These are phyloP conservation scores for Manduca sexta DNA, from an alignment of 1,140 invertebrate species.

Conservation along the genomic window DNA sequence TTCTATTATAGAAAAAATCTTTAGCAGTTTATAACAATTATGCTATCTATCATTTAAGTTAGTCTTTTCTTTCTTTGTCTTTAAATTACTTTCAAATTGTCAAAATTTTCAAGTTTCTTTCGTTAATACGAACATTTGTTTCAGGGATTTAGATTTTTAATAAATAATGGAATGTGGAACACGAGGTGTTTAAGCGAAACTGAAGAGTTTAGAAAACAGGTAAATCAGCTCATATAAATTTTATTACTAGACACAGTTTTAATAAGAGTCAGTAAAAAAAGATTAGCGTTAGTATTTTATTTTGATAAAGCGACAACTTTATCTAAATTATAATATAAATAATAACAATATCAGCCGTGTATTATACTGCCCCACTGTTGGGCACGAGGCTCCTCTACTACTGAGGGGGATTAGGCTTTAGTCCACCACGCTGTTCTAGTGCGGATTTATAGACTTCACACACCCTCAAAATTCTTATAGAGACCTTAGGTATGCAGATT, in stretches of 20 bases:
- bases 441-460: too few species aligned
- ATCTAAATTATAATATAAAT: neutral
- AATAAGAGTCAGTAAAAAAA: too few species aligned
- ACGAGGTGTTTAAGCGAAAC: conserved; percentile 15
- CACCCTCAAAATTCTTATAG: too few species aligned
- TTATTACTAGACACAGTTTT: neutral
- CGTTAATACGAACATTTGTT: neutral
- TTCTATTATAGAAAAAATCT: neutral
- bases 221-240: conserved; percentile 4
- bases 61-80: too few species aligned
- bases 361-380: too few species aligned
- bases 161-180: conserved; percentile 13
- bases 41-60: neutral
- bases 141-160: conserved; percentile 16
- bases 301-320: neutral
- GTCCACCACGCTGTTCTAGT: too few species aligned
- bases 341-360: neutral
- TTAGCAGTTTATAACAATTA: neutral
- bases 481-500: too few species aligned
- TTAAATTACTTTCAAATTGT: too few species aligned
- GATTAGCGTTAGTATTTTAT: neutral
- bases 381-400: too few species aligned
- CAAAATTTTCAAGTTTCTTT: too few species aligned
- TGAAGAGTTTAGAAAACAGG: conserved; percentile 7
- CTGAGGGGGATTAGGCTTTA: too few species aligned